These are phyloP conservation scores for Lithophane ornitopus DNA, from an alignment of 2,888 invertebrate species.

Conservation along the genomic window DNA sequence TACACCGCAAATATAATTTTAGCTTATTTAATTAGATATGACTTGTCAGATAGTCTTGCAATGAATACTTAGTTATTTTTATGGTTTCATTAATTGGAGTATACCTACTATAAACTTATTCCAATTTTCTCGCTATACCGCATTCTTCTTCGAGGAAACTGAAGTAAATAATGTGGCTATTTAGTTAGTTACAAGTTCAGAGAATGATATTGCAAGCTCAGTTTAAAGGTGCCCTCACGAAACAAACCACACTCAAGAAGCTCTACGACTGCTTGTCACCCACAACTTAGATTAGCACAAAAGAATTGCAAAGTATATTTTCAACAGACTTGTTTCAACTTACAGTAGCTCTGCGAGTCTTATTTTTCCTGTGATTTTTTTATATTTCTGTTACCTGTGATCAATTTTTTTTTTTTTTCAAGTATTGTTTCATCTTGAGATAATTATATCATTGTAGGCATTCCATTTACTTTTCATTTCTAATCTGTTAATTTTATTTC, in stretches of 20 bases:
- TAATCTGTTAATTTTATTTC: constrained; percentile 84
- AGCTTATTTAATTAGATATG: background rate
- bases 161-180: background rate
- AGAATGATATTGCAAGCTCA: background rate
- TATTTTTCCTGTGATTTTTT: constrained; percentile 23
- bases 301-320: constrained; percentile 55
- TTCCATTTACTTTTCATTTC: constrained; percentile 74
- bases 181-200: background rate
- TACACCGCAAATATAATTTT: background rate
- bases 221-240: background rate
- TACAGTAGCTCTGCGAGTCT: constrained; percentile 17
- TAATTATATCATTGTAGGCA: constrained; percentile 22
- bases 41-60: background rate
- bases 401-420: constrained; percentile 7
- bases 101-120: background rate
- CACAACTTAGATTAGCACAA: constrained; percentile 38
- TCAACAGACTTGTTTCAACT: constrained; percentile 26
- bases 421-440: constrained; percentile 9
- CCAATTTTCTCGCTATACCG: background rate
- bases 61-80: background rate
- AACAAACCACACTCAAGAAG: background rate
- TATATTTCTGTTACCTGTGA: constrained; percentile 21
- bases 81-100: background rate
- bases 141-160: constrained; percentile 3
- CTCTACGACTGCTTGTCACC: background rate